Evolutionary conservation across 2,888 invertebrate genomes (phyloP).

Genomic region (Julus scanicus): DNA sequence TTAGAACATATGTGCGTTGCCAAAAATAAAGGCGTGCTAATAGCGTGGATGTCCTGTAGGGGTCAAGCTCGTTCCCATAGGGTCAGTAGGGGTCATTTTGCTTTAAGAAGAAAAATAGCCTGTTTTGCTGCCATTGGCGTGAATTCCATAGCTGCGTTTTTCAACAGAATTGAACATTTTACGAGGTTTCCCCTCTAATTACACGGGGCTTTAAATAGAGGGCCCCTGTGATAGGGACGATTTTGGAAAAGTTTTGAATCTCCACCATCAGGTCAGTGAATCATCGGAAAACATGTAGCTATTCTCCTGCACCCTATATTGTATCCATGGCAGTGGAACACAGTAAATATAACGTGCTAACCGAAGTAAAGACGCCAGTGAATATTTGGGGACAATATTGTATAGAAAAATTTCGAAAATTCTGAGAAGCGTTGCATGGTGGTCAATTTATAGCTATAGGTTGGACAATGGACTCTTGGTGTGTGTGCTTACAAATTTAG

Average conservation of each 20-base stretch:
- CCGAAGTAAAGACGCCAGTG: too few species aligned
- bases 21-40: conserved; percentile 4
- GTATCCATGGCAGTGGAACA: too few species aligned
- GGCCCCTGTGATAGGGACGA: background rate
- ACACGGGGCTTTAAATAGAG: background rate
- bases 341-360: too few species aligned
- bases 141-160: background rate
- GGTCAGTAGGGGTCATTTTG: conserved; percentile 28
- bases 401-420: too few species aligned
- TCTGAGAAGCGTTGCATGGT: too few species aligned
- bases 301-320: too few species aligned
- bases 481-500: too few species aligned
- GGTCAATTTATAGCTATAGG: too few species aligned
- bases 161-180: background rate
- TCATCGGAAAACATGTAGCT: too few species aligned
- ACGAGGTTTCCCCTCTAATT: background rate
- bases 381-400: too few species aligned
- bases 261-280: background rate
- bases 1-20: background rate
- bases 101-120: conserved; percentile 19
- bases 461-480: too few species aligned
- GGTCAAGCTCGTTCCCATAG: conserved; percentile 25
- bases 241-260: background rate
- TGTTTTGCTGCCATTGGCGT: background rate
- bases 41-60: conserved; percentile 15